A percentile compares a stretch with the other conserved stretches of the same genome.
phyloP scores from a whole-genome alignment of 2,113 vertebrate genomes.

The Bolborhynchus lineola region DNA sequence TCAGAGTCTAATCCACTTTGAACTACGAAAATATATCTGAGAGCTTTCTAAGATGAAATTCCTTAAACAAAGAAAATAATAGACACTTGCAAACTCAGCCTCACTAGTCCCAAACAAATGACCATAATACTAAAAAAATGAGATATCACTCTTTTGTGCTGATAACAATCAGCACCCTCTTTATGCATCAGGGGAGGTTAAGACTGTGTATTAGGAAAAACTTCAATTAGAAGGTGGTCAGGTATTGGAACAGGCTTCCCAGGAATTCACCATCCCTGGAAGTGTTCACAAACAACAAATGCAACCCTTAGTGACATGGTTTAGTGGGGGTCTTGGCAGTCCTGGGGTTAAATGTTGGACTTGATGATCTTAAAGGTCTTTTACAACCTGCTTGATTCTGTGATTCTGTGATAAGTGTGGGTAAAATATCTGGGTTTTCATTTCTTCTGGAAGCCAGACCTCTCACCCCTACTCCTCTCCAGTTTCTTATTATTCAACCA shows the following conservation, averaged over 20 bases:
- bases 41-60: neutral
- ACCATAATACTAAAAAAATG: neutral
- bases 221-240: neutral
- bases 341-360: neutral
- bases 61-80: neutral
- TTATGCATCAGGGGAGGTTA: neutral
- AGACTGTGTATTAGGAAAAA: neutral
- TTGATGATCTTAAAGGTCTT: neutral
- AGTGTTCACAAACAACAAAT: neutral
- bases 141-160: neutral
- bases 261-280: neutral
- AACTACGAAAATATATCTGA: neutral
- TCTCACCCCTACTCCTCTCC: neutral
- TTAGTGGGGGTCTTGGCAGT: neutral
- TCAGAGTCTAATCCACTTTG: neutral
- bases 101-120: neutral
- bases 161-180: neutral
- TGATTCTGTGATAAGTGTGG: neutral
- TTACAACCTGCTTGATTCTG: neutral
- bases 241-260: neutral
- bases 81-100: neutral
- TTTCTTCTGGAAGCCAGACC: neutral
- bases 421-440: neutral
- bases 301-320: neutral
- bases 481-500: neutral